Evolutionary conservation across 2,888 invertebrate species (phyloP).

Genomic region (Leptopilina drosophilae): DNA sequence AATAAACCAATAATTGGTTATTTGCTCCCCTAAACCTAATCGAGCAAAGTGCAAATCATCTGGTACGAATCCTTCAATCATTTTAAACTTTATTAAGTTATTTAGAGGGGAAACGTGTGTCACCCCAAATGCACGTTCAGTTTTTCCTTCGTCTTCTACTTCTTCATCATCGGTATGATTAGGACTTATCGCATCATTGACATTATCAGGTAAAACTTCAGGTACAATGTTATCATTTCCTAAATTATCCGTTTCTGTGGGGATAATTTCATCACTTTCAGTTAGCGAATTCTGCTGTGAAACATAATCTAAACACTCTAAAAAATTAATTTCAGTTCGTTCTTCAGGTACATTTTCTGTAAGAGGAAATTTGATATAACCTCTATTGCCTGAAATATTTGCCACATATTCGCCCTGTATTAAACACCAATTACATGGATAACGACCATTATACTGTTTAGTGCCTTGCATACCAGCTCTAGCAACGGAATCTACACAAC

Average conservation of each 20-base stretch:
- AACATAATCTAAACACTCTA: constrained; percentile 31
- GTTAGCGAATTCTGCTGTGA: too few relatives aligned
- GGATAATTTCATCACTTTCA: too few relatives aligned
- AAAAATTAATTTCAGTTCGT: constrained; percentile 33
- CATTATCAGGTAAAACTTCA: constrained; percentile 30
- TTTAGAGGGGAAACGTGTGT: constrained; percentile 20
- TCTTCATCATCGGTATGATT: too few relatives aligned
- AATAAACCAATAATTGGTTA: constrained; percentile 42
- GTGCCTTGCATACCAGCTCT: too few relatives aligned
- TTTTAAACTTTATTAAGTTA: constrained; percentile 43
- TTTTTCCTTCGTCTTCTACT: too few relatives aligned
- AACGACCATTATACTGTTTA: constrained; percentile 45
- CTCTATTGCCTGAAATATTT: neutral
- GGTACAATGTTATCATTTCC: too few relatives aligned
- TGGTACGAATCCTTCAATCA: constrained; percentile 45
- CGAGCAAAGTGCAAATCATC: constrained; percentile 44
- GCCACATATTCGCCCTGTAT: constrained; percentile 39
- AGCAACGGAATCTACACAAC: too few relatives aligned
- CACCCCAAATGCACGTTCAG: neutral
- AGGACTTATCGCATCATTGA: constrained; percentile 31
- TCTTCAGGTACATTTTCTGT: constrained; percentile 9
- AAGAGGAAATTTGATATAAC: constrained; percentile 45
- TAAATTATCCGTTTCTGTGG: too few relatives aligned
- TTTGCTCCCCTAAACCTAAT: constrained; percentile 40
- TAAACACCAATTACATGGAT: constrained; percentile 46